Evolutionary conservation across 2,113 vertebrate species (phyloP).

Genomic region (Glaucomys volans): DNA sequence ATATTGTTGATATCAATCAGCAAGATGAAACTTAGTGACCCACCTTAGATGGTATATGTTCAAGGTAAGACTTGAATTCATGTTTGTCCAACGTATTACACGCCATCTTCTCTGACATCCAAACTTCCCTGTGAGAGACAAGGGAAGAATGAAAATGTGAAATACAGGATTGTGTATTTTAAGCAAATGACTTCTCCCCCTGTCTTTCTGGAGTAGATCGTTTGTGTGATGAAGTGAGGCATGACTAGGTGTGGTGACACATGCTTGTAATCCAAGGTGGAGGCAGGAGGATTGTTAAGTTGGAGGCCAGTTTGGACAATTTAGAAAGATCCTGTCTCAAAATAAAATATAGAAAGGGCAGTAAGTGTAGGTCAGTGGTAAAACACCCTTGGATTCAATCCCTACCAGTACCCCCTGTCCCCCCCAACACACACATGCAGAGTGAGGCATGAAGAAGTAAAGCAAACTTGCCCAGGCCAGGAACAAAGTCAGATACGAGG

Average conservation of each 20-base stretch:
- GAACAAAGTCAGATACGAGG: conserved; percentile 27
- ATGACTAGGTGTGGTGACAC: no score
- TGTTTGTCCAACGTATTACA: not conserved
- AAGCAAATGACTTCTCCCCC: not conserved
- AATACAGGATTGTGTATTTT: fast-evolving
- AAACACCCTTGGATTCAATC: no score
- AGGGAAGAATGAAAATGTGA: not conserved
- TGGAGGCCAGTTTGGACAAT: no score
- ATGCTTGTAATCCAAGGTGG: no score
- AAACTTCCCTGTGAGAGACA: not conserved
- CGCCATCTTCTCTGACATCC: not conserved
- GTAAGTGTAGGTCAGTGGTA: no score
- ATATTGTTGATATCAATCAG: not conserved
- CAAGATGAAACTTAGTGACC: not conserved
- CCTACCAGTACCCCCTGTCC: no score
- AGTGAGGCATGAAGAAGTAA: not conserved
- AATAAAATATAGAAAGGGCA: no score
- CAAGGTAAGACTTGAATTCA: not conserved
- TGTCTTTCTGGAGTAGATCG: not conserved
- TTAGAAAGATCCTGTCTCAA: no score
- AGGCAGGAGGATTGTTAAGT: no score
- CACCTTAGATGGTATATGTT: no score
- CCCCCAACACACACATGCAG: no score
- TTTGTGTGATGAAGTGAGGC: not conserved
- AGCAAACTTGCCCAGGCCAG: not conserved